phyloP scores from a whole-genome alignment of 2,888 invertebrate genomes.

The Frankliniella fusca region DNA sequence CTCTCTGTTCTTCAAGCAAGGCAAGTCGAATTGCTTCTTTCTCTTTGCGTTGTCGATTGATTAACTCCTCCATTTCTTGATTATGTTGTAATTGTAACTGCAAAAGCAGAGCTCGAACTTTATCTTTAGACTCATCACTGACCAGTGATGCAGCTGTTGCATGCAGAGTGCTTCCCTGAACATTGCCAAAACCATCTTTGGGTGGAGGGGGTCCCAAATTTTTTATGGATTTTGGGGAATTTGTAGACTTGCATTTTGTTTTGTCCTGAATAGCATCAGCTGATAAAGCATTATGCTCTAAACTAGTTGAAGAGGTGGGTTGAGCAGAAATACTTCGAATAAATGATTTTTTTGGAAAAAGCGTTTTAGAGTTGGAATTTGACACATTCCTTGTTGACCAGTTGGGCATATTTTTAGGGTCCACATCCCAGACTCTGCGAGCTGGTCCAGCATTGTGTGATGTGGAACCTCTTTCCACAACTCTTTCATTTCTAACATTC shows the following conservation, averaged over 20 bases:
- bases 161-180: neutral
- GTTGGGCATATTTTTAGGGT: neutral
- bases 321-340: conserved; percentile 4
- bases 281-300: neutral
- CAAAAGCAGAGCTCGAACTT: neutral
- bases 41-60: neutral
- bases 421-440: neutral
- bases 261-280: neutral
- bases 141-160: neutral
- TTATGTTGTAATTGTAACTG: neutral
- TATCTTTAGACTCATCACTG: neutral
- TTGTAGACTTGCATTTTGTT: neutral
- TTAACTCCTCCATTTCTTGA: conserved; percentile 6
- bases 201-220: neutral
- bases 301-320: neutral
- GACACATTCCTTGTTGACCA: neutral
- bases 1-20: neutral
- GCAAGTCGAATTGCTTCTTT: neutral
- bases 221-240: neutral
- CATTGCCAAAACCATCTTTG: neutral
- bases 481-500: neutral
- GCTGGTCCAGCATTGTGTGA: neutral
- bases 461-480: neutral
- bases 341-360: neutral
- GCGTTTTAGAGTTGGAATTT: neutral